These are phyloP conservation scores for Muschampia plurimacula DNA, from an alignment of 2,888 invertebrate genomes.

Conservation along the genomic window DNA sequence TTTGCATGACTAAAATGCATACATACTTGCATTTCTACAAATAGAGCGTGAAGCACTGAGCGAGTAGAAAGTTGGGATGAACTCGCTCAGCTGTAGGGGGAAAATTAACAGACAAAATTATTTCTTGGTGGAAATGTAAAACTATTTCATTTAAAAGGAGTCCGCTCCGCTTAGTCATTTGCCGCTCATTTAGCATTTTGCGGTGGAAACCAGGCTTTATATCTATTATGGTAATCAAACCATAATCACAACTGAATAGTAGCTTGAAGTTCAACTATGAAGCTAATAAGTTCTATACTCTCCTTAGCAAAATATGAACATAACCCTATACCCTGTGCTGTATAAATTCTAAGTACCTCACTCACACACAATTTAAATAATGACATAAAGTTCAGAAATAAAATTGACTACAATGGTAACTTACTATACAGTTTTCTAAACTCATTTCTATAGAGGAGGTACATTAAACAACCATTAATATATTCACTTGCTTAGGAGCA, in stretches of 20 bases:
- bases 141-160: no score
- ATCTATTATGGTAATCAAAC: no score
- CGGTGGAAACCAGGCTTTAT: no score
- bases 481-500: constrained; percentile 13
- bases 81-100: no score
- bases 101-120: no score
- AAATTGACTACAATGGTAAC: background rate
- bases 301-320: background rate
- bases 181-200: no score
- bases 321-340: constrained; percentile 7
- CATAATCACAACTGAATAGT: background rate
- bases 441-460: background rate
- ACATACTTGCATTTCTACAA: no score
- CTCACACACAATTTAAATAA: background rate
- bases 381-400: background rate
- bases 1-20: no score
- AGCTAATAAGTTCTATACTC: background rate
- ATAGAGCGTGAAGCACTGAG: no score
- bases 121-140: no score
- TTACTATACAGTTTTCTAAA: background rate
- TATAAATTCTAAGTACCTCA: background rate
- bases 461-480: background rate
- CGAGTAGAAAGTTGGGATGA: no score
- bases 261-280: background rate
- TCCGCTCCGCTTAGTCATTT: no score